Base-by-base conservation (phyloP, 2,797 vertebrate species). In the Meriones psammophilus region DNA sequence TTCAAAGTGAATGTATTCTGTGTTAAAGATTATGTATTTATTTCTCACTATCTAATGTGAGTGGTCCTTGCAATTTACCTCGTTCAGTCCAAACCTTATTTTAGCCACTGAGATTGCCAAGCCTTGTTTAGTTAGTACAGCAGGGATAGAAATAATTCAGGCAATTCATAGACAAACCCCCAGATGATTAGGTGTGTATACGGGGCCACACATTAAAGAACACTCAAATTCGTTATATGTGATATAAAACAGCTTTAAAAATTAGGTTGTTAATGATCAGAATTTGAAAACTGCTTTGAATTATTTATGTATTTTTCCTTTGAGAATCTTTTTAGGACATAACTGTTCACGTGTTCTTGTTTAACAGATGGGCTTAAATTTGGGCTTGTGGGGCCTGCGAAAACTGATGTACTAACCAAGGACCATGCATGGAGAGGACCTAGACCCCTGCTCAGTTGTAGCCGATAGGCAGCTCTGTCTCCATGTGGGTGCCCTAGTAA, bases 271-370 rank as follows among this genome's bases (percentile, higher is more conserved):
- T 78, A 46, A 1, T 85, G 88, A 46, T 92, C 60, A 79, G 80
- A 95, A 69, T 36, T 93, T 88, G 66, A 88, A 84, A 87, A 30
- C 36, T 83, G 81, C 13, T 88, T 89, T 80, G 87, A 7, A 78
- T 91, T 94, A 42, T 77, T 88, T 79, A 18, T 86, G 39, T 64
- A 22, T 62, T 85, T 96, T 94, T 85, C 33, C n/a, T 94, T 78
- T 71, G 62, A 91, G 88, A 42, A 71, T 92, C 33, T 79, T 93
- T 78, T 79, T 86, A 92, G 60, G 36, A 64, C 20, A 74, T 93
- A 93, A 42, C 36, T 92, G 14, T 90, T 96, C 24, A 93, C 4
- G 22, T 46, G n/a, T 74, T 96, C 62, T 94, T 64, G 74, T 54
- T 79, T 89, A 92, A 85, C n/a, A 68, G 91, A 77, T 77, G 46